Base-by-base conservation (phyloP, 1,140 invertebrate genomes). In the Latrodectus geometricus region DNA sequence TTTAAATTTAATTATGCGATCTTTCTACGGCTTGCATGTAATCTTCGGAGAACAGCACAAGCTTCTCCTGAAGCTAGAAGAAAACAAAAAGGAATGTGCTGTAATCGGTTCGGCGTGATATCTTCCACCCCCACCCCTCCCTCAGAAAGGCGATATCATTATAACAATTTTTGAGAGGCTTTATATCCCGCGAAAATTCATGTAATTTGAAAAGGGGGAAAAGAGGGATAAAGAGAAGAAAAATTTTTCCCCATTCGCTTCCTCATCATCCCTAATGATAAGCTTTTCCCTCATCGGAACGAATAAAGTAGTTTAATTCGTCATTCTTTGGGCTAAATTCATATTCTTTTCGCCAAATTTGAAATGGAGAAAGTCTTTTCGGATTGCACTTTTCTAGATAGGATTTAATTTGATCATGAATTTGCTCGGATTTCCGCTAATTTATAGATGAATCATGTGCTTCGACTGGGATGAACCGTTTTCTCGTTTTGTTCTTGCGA, bases 1-100 rank as follows among this genome's bases (percentile, higher is more conserved):
- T 86, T 86, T 86, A 86, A 77, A 86, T 86, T 86, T 86, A 86
- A 86, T 86, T 86, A 86, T 86, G 74, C 75, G 54, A 70, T 86
- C 74, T 86, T 83, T 82, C 56, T 8, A 4, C 54, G 54, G 11
- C 54, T 61, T 48, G 78, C 48, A 54, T 78, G 52, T 81, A 81
- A 81, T 81, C 79, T 81, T 54, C 9, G 2, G 50, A 50, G 73
- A 75, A 49, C 48, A n/a, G 11, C 35, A 49, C 35, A 74, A 74
- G 20, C 48, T n/a, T 48, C 48, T 9, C 74, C 17, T 49, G 21
- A 68, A 79, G 61, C 49, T 70, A 81, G 79, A 81, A 81, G 69
- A 17, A 35, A 79, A 54, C 79, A 81, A 81, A 81, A 81, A 81
- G 79, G 68, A 81, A 81, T 72, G 69, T 65, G 68, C 21, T 15